These are phyloP conservation scores for Eciton burchellii DNA, from an alignment of 1,140 invertebrate species.

Conservation along the genomic window DNA sequence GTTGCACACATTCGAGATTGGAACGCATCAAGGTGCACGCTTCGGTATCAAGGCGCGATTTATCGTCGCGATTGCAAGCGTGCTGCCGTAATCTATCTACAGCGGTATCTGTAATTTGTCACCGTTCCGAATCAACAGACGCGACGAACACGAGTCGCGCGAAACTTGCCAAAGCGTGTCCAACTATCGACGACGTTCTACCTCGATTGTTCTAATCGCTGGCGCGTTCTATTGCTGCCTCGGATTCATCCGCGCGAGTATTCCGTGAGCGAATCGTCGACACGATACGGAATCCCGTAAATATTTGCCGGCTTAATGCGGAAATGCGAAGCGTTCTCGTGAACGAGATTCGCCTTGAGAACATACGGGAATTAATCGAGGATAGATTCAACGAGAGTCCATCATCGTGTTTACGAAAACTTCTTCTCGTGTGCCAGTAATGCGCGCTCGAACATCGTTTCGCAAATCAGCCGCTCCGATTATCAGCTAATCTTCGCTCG, in stretches of 20 bases:
- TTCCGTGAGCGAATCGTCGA: neutral
- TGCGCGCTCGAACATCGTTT: neutral
- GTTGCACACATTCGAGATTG: neutral
- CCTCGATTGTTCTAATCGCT: slow-evolving; percentile 33
- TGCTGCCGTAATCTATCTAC: slow-evolving; percentile 5
- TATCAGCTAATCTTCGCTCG: neutral
- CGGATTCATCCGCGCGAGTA: slow-evolving; percentile 11
- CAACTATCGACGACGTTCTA: slow-evolving; percentile 37
- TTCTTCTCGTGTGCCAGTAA: neutral
- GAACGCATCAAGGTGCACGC: neutral
- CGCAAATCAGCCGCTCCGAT: neutral
- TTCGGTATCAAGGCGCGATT: neutral
- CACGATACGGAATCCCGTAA: neutral
- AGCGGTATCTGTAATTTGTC: neutral
- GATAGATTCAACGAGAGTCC: neutral
- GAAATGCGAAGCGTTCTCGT: neutral
- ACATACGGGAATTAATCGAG: neutral
- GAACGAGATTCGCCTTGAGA: neutral
- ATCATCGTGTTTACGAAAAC: neutral
- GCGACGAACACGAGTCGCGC: slow-evolving; percentile 16
- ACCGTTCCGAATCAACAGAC: slow-evolving; percentile 15
- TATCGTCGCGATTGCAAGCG: neutral
- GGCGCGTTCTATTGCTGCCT: slow-evolving; percentile 2
- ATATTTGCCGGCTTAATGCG: neutral
- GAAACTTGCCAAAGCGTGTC: slow-evolving; percentile 35